Evolutionary conservation across 1,140 invertebrate genomes (phyloP).

Genomic region (Drosophila mauritiana): DNA sequence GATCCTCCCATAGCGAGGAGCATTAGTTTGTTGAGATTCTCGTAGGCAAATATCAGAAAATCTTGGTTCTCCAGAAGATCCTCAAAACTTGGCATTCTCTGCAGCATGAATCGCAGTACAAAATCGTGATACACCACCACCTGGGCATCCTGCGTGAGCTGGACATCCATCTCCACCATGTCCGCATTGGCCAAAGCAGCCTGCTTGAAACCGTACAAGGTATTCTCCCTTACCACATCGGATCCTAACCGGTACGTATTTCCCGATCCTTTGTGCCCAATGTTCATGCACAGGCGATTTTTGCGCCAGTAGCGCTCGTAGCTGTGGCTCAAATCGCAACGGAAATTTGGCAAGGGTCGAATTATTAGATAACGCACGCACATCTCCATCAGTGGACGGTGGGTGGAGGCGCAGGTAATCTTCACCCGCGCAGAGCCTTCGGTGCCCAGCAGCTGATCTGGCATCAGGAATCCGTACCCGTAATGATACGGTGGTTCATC

Average conservation of each 20-base stretch:
- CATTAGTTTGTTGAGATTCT: constrained; percentile 33
- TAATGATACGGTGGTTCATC: constrained; percentile 70
- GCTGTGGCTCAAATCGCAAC: constrained; percentile 20
- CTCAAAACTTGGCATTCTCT: constrained; percentile 3
- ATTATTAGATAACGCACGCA: constrained; percentile 49
- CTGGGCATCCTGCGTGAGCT: constrained; percentile 63
- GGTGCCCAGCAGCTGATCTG: constrained; percentile 30
- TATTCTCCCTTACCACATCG: constrained; percentile 64
- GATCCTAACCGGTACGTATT: constrained; percentile 21
- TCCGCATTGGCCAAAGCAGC: constrained; percentile 41
- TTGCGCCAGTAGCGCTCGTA: constrained; percentile 49
- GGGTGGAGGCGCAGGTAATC: constrained; percentile 65
- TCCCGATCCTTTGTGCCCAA: constrained; percentile 63
- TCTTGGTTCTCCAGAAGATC: constrained; percentile 28
- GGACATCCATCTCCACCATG: constrained; percentile 74
- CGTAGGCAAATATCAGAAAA: constrained; percentile 42
- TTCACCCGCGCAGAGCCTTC: constrained; percentile 49
- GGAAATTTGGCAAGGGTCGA: constrained; percentile 13
- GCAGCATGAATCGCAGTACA: constrained; percentile 32
- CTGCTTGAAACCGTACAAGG: constrained; percentile 43
- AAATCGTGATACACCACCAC: constrained; percentile 70
- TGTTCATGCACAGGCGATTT: constrained; percentile 25
- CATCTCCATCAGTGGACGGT: constrained; percentile 64
- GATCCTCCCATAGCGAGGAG: constrained; percentile 46
- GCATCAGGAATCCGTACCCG: constrained; percentile 55